Evolutionary conservation across 1,140 invertebrate genomes (phyloP).

Genomic region (Gonatopus flavifemur): DNA sequence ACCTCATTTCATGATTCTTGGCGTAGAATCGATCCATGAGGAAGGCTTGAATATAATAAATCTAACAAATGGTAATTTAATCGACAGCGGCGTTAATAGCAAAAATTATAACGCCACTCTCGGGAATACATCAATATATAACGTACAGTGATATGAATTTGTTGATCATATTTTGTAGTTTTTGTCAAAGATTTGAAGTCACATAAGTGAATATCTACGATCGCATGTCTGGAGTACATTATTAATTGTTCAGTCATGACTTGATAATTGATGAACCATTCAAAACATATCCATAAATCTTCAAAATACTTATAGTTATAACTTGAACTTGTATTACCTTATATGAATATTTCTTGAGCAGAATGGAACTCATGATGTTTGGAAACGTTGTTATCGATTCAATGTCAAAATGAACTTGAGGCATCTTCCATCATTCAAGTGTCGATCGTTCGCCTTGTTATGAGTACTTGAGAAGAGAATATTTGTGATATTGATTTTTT

Average conservation of each 20-base stretch:
- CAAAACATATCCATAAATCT: slow-evolving; percentile 21
- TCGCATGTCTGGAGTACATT: slow-evolving; percentile 6
- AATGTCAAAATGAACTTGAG: too few relatives aligned
- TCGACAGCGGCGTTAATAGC: slow-evolving; percentile 18
- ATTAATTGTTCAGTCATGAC: slow-evolving; percentile 13
- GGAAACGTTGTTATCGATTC: too few relatives aligned
- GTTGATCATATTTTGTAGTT: slow-evolving; percentile 16
- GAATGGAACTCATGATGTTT: too few relatives aligned
- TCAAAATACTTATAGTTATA: too few relatives aligned
- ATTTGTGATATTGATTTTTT: too few relatives aligned
- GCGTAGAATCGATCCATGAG: slow-evolving; percentile 3
- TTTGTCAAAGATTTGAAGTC: slow-evolving; percentile 17
- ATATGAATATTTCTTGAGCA: too few relatives aligned
- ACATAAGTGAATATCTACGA: slow-evolving; percentile 15
- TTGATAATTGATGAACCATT: slow-evolving; percentile 36
- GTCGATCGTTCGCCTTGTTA: too few relatives aligned
- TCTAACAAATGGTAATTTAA: slow-evolving; percentile 20
- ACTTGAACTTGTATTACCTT: too few relatives aligned
- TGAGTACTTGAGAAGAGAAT: too few relatives aligned
- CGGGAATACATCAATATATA: slow-evolving; percentile 32
- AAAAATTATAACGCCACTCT: slow-evolving; percentile 21
- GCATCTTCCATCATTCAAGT: too few relatives aligned
- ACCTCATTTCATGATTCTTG: slow-evolving; percentile 19
- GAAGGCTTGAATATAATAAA: slow-evolving; percentile 13
- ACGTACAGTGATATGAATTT: slow-evolving; percentile 14